Conservation (phyloP, 2,888 invertebrate species). For the Trilocha varians region DNA sequence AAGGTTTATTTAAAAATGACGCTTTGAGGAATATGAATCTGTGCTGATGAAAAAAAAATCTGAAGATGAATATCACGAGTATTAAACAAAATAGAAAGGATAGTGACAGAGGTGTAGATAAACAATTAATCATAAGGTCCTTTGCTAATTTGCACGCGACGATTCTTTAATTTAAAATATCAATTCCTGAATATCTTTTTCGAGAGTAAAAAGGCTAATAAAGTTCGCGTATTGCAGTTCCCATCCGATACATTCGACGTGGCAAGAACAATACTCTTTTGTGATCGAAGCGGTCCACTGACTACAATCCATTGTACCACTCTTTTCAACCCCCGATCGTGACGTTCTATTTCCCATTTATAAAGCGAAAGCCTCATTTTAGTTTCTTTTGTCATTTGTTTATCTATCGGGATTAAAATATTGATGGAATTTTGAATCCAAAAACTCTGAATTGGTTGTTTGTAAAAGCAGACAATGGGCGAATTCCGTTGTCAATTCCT, state of each 20-base stretch:
- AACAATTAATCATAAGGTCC: too few relatives aligned
- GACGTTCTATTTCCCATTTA: conserved; percentile 51
- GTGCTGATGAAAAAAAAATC: too few relatives aligned
- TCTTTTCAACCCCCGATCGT: conserved; percentile 53
- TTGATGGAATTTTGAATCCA: too few relatives aligned
- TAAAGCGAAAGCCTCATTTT: conserved; percentile 39
- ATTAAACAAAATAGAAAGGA: too few relatives aligned
- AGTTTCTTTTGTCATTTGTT: conserved; percentile 17
- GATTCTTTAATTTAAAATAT: too few relatives aligned
- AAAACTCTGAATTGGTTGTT: background rate
- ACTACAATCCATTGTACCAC: conserved; percentile 36
- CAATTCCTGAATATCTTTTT: conserved; percentile 16
- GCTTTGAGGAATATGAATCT: too few relatives aligned
- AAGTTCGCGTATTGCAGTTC: conserved; percentile 48
- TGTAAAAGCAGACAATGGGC: too few relatives aligned
- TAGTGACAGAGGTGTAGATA: too few relatives aligned
- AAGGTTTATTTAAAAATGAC: too few relatives aligned
- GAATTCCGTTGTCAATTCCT: too few relatives aligned
- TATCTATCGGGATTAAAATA: background rate
- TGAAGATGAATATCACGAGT: too few relatives aligned
- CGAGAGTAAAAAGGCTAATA: conserved; percentile 32
- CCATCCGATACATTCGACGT: conserved; percentile 59
- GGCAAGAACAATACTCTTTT: conserved; percentile 65
- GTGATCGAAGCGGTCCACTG: conserved; percentile 54
- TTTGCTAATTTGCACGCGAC: too few relatives aligned